Evolutionary conservation across 2,888 invertebrate species (phyloP).

Genomic region (Toxonevra muliebris): DNA sequence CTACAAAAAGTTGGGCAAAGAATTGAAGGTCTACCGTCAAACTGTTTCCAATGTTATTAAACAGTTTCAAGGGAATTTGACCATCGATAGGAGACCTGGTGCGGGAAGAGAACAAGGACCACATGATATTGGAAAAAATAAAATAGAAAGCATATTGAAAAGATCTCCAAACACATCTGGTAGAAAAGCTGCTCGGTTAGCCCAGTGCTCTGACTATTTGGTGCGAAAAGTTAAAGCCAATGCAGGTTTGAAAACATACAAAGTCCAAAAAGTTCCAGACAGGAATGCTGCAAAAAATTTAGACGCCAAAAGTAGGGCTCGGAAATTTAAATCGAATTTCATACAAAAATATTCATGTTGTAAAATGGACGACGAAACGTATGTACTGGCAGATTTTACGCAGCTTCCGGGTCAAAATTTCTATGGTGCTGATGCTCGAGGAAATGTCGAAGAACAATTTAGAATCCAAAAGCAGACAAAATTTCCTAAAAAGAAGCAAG

Average conservation of each 20-base stretch:
- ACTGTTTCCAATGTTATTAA: too few species aligned
- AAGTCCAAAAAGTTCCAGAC: background rate
- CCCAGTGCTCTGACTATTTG: too few species aligned
- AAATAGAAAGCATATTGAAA: background rate
- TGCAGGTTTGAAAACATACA: background rate
- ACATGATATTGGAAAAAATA: background rate
- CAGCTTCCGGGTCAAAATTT: background rate
- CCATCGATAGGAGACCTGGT: background rate
- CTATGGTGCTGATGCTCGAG: background rate
- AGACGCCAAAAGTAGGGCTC: too few species aligned
- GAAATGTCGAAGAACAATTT: conserved; percentile 1
- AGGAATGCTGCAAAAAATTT: background rate
- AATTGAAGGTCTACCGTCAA: too few species aligned
- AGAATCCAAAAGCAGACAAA: too few species aligned
- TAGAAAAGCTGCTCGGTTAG: background rate
- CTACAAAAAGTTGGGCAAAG: too few species aligned
- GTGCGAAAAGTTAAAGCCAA: too few species aligned
- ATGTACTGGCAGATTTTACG: background rate
- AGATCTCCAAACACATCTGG: background rate
- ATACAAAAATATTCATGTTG: background rate
- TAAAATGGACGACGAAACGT: background rate
- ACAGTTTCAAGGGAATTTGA: too few species aligned
- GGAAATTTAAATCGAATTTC: too few species aligned
- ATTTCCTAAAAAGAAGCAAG: background rate
- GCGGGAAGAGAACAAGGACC: background rate